phyloP scores from a whole-genome alignment of 1,140 invertebrate species.

The Drosophila ohnishii region DNA sequence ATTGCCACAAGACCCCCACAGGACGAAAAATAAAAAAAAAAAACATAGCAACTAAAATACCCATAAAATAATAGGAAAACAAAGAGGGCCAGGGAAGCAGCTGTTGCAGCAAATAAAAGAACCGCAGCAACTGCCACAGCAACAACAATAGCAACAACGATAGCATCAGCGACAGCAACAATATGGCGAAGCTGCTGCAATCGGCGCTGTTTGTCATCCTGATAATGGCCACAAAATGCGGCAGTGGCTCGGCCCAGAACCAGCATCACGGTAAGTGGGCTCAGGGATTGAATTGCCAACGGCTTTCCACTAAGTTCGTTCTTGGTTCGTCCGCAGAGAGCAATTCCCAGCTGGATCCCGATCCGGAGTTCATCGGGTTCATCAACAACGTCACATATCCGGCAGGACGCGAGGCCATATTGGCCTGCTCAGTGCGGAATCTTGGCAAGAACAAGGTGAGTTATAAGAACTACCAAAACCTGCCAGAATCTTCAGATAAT shows the following conservation, averaged over 20 bases:
- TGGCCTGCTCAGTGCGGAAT: conserved; percentile 91
- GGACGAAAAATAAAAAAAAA: conserved; percentile 11
- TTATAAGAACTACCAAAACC: neutral
- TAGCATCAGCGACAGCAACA: conserved; percentile 34
- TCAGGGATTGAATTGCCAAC: conserved; percentile 20
- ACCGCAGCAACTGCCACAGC: conserved; percentile 26
- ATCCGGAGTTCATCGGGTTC: conserved; percentile 90
- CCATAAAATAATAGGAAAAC: conserved; percentile 64
- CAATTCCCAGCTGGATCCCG: conserved; percentile 80
- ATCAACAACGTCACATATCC: conserved; percentile 93
- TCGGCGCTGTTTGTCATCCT: conserved; percentile 71
- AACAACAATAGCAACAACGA: conserved; percentile 18
- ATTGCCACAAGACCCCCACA: conserved; percentile 54
- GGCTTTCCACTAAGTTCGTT: conserved; percentile 13
- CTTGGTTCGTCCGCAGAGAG: conserved; percentile 53
- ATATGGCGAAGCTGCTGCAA: conserved; percentile 62
- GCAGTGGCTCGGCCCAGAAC: conserved; percentile 63
- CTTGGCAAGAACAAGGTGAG: conserved; percentile 92
- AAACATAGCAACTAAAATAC: conserved; percentile 51
- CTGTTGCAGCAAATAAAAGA: conserved; percentile 41
- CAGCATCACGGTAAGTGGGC: conserved; percentile 74
- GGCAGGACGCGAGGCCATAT: conserved; percentile 91
- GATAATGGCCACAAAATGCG: conserved; percentile 73
- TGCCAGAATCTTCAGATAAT: neutral
- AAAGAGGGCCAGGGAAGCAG: conserved; percentile 32